Evolutionary conservation across 2,888 invertebrate genomes (phyloP).

Genomic region (Napeogenes inachia): DNA sequence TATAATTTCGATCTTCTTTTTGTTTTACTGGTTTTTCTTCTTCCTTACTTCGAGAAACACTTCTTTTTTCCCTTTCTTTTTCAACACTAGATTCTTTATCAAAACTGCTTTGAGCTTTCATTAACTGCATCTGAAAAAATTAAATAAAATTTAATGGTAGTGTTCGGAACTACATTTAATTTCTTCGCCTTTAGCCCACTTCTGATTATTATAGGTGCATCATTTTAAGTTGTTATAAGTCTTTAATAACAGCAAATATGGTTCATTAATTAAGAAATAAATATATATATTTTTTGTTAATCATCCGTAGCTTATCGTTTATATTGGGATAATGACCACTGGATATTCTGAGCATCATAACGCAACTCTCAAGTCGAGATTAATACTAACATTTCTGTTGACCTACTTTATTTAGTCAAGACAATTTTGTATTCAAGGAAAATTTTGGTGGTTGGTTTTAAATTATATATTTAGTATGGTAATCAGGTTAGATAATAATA

Average conservation of each 20-base stretch:
- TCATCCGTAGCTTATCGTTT: slow-evolving; percentile 49
- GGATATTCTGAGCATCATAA: slow-evolving; percentile 63
- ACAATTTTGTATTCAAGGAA: slow-evolving; percentile 42
- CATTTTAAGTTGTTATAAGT: too few relatives aligned
- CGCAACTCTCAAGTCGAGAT: slow-evolving; percentile 45
- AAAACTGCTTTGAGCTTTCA: slow-evolving; percentile 74
- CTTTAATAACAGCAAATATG: too few relatives aligned
- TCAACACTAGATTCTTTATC: slow-evolving; percentile 73
- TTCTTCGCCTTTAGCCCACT: neutral
- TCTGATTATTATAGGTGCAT: too few relatives aligned
- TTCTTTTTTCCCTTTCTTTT: slow-evolving; percentile 68
- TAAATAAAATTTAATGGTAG: slow-evolving; percentile 5
- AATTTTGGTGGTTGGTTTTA: slow-evolving; percentile 19
- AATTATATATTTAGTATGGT: neutral
- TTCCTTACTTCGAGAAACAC: slow-evolving; percentile 68
- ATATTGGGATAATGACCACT: slow-evolving; percentile 61
- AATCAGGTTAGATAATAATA: too few relatives aligned
- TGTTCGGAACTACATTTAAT: neutral
- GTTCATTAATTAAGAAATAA: too few relatives aligned
- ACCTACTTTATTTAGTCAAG: slow-evolving; percentile 49
- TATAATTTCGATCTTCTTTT: slow-evolving; percentile 55
- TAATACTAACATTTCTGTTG: slow-evolving; percentile 50
- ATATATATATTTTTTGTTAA: slow-evolving; percentile 9
- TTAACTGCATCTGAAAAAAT: slow-evolving; percentile 71
- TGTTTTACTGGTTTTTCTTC: slow-evolving; percentile 52